Percentiles rank a stretch among this genome's conserved stretches.
Evolutionary conservation across 2,888 invertebrate species (phyloP).

Genomic region (Argynnis bischoffii): DNA sequence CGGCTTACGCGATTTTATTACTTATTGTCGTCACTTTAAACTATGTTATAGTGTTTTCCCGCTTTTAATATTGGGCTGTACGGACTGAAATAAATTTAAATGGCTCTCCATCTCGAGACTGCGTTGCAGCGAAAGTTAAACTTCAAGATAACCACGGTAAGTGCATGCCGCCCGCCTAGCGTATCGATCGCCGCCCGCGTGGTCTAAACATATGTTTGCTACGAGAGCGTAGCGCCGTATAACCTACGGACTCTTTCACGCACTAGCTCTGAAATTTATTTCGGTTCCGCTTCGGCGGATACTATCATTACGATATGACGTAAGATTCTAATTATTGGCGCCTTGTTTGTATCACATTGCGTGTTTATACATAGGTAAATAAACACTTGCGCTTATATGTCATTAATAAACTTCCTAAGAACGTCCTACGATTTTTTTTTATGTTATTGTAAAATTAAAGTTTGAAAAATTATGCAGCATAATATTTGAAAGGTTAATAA

Average conservation of each 20-base stretch:
- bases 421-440: not conserved
- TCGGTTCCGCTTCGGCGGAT: slow-evolving; percentile 23
- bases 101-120: slow-evolving; percentile 79
- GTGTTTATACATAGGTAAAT: slow-evolving; percentile 60
- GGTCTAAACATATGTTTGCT: slow-evolving; percentile 75
- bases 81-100: slow-evolving; percentile 51
- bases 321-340: slow-evolving; percentile 45
- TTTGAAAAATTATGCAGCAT: slow-evolving; percentile 1
- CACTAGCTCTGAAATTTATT: slow-evolving; percentile 45
- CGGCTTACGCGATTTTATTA: slow-evolving; percentile 70
- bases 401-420: slow-evolving; percentile 13
- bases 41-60: slow-evolving; percentile 71
- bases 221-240: slow-evolving; percentile 53
- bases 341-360: slow-evolving; percentile 45
- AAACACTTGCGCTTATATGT: slow-evolving; percentile 71
- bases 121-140: slow-evolving; percentile 79
- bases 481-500: slow-evolving; percentile 8
- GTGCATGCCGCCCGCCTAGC: slow-evolving; percentile 65
- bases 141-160: slow-evolving; percentile 81
- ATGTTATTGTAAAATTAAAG: not conserved
- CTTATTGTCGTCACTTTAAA: slow-evolving; percentile 61
- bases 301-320: slow-evolving; percentile 46
- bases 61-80: slow-evolving; percentile 52
- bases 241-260: slow-evolving; percentile 45
- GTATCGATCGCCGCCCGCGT: slow-evolving; percentile 75